Evolutionary conservation across 2,113 vertebrate genomes (phyloP).

Genomic region (Neogale vison): DNA sequence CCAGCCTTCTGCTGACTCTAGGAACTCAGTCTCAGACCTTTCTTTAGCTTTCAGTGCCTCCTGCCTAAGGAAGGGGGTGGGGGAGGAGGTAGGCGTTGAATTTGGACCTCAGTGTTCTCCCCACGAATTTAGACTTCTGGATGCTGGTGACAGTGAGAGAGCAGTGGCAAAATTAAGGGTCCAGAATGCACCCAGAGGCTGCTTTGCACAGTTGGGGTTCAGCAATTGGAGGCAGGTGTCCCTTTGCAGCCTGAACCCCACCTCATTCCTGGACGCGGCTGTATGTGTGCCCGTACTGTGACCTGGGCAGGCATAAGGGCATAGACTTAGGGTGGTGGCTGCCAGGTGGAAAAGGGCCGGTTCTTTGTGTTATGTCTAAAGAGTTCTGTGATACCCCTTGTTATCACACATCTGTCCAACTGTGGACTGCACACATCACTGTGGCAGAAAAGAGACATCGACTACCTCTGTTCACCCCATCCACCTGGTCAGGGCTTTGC

Average conservation of each 20-base stretch:
- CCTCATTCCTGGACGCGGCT: background rate
- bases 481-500: background rate
- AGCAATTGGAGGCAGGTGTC: background rate
- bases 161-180: background rate
- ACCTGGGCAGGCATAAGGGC: background rate
- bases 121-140: background rate
- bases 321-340: background rate
- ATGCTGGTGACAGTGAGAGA: background rate
- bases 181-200: background rate
- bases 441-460: background rate
- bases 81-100: background rate
- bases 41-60: background rate
- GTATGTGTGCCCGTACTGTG: too few species aligned
- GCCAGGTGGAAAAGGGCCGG: background rate
- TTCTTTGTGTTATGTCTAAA: background rate
- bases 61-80: accelerated
- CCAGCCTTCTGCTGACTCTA: background rate
- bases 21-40: background rate
- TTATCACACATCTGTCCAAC: background rate
- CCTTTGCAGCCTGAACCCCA: background rate
- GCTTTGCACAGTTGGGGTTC: accelerated
- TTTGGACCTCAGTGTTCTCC: background rate
- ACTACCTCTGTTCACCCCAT: background rate
- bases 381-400: background rate
- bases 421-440: background rate